Conservation (phyloP, 2,797 vertebrate species). For the Rhinatrema bivittatum region DNA sequence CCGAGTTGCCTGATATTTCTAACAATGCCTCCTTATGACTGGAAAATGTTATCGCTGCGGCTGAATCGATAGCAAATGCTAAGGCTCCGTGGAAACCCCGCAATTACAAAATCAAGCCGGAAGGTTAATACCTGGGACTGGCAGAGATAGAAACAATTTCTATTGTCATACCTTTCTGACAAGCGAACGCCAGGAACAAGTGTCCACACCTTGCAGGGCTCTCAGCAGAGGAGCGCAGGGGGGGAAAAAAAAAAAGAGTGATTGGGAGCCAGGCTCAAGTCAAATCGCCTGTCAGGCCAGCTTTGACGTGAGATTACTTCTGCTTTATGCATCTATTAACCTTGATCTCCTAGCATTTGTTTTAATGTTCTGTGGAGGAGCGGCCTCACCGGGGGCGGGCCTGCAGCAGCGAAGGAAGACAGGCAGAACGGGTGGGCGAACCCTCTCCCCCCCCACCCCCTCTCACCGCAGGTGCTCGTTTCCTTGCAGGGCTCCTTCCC, state of each 20-base stretch:
- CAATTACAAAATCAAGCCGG: slow-evolving; percentile 69
- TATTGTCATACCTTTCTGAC: slow-evolving; percentile 65
- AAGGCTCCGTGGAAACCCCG: slow-evolving; percentile 60
- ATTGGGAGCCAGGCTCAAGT: slow-evolving; percentile 83
- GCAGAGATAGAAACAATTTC: slow-evolving; percentile 68
- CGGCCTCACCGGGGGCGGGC: slow-evolving; percentile 58
- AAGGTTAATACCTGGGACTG: slow-evolving; percentile 66
- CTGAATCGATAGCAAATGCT: slow-evolving; percentile 73
- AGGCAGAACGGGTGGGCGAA: no score
- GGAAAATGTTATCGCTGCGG: slow-evolving; percentile 67
- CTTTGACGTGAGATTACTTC: slow-evolving; percentile 92
- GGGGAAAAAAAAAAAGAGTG: no score
- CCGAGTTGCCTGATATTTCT: slow-evolving; percentile 71
- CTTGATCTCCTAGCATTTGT: slow-evolving; percentile 93
- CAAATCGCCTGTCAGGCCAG: slow-evolving; percentile 89
- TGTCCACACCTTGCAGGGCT: slow-evolving; percentile 53
- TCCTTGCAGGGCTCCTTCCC: no score
- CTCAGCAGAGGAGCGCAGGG: slow-evolving; percentile 56
- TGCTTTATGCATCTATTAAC: slow-evolving; percentile 94
- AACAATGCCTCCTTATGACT: slow-evolving; percentile 69
- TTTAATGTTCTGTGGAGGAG: slow-evolving; percentile 65
- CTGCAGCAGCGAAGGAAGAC: slow-evolving; percentile 25
- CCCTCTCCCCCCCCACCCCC: no score
- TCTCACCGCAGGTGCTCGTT: no score
- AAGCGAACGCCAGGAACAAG: slow-evolving; percentile 70